These are phyloP conservation scores for Melierax canorus DNA, from an alignment of 2,113 vertebrate genomes.

Conservation along the genomic window DNA sequence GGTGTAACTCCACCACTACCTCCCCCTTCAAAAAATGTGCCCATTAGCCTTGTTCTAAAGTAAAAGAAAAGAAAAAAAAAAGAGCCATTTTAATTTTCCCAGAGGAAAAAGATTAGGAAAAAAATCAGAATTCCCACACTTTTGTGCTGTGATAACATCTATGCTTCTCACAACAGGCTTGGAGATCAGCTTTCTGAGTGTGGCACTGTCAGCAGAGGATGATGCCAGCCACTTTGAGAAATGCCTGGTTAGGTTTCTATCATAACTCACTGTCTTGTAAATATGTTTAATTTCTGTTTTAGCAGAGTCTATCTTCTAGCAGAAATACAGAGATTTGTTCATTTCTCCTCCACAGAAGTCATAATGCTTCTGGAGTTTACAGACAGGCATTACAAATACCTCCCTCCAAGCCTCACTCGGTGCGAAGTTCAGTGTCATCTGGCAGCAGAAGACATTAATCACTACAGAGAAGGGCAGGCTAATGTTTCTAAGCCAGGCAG, in stretches of 20 bases:
- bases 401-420: constrained; percentile 7
- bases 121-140: background rate
- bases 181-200: background rate
- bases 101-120: background rate
- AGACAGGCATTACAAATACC: constrained; percentile 29
- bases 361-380: background rate
- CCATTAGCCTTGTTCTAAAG: background rate
- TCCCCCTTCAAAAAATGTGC: background rate
- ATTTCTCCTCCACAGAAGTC: constrained; percentile 16
- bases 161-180: background rate
- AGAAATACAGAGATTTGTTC: constrained; percentile 21
- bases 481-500: constrained; percentile 48
- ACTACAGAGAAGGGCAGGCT: constrained; percentile 12
- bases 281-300: constrained; percentile 29
- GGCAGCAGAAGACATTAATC: constrained; percentile 52
- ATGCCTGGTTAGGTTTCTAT: background rate
- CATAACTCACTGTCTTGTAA: constrained; percentile 22
- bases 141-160: background rate
- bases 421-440: background rate
- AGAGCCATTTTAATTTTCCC: background rate
- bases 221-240: background rate
- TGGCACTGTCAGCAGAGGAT: background rate
- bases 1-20: background rate
- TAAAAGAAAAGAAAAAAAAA: background rate
- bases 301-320: constrained; percentile 1